phyloP scores from a whole-genome alignment of 1,140 invertebrate species.

The Chelonus insularis region DNA sequence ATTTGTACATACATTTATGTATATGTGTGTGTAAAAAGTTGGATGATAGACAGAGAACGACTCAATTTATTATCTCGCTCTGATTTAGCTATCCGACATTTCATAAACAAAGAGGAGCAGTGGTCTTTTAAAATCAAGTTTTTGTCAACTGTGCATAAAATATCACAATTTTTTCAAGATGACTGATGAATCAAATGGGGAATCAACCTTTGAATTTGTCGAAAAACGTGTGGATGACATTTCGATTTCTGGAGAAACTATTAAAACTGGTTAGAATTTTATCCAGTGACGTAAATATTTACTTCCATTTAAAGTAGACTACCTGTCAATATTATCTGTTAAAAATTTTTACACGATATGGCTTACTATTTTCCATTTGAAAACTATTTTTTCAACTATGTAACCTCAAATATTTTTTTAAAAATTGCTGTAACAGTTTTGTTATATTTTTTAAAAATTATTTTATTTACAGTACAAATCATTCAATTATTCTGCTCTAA shows the following conservation, averaged over 20 bases:
- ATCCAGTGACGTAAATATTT: slow-evolving; percentile 33
- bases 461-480: no score
- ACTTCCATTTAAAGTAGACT: not conserved
- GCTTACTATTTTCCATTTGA: not conserved
- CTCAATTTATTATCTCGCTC: not conserved
- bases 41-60: no score
- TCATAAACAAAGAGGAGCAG: slow-evolving; percentile 28
- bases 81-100: slow-evolving; percentile 16
- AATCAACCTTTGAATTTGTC: slow-evolving; percentile 63
- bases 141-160: not conserved
- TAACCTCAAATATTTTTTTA: no score
- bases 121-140: not conserved
- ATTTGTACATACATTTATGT: no score
- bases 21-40: no score
- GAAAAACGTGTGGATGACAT: slow-evolving; percentile 52
- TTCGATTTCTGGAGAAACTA: slow-evolving; percentile 40
- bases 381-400: not conserved
- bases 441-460: no score
- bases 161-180: slow-evolving; percentile 31
- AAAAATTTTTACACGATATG: not conserved
- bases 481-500: no score
- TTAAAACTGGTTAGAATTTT: slow-evolving; percentile 44
- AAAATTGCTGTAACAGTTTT: no score
- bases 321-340: not conserved
- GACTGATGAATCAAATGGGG: slow-evolving; percentile 61